These are phyloP conservation scores for Agonopterix alstromeriana DNA, from an alignment of 2,888 invertebrate genomes.

Conservation along the genomic window DNA sequence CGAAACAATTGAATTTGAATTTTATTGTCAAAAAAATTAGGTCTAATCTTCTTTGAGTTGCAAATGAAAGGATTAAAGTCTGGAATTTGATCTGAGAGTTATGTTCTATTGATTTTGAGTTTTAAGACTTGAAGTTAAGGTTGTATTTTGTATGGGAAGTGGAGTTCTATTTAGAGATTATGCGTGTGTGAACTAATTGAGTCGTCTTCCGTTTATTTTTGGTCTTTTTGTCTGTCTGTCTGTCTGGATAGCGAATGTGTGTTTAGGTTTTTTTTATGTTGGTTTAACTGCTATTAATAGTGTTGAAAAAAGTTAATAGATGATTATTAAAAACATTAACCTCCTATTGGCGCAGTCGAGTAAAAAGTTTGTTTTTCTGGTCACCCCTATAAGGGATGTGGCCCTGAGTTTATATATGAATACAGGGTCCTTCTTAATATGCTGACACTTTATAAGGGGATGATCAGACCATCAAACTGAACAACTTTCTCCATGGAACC, in stretches of 20 bases:
- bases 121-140: constrained; percentile 13
- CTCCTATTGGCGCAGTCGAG: too few species aligned
- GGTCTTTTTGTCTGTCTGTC: constrained; percentile 51
- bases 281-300: constrained; percentile 7
- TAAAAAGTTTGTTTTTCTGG: too few species aligned
- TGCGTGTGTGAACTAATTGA: constrained; percentile 64
- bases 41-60: constrained; percentile 18
- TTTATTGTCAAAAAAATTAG: constrained; percentile 16
- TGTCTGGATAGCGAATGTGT: constrained; percentile 23
- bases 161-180: constrained; percentile 50
- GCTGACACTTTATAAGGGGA: too few species aligned
- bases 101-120: constrained; percentile 14
- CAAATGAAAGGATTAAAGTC: constrained; percentile 26
- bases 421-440: too few species aligned
- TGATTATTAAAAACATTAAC: too few species aligned
- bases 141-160: constrained; percentile 19
- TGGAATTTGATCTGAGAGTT: constrained; percentile 25
- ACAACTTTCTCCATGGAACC: too few species aligned
- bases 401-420: too few species aligned
- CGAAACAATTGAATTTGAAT: constrained; percentile 14
- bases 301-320: constrained; percentile 2
- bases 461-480: too few species aligned
- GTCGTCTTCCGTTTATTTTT: constrained; percentile 50
- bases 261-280: constrained; percentile 16
- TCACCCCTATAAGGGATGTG: too few species aligned